These are phyloP conservation scores for Eupeodes latifasciatus DNA, from an alignment of 2,888 invertebrate species.

Conservation along the genomic window DNA sequence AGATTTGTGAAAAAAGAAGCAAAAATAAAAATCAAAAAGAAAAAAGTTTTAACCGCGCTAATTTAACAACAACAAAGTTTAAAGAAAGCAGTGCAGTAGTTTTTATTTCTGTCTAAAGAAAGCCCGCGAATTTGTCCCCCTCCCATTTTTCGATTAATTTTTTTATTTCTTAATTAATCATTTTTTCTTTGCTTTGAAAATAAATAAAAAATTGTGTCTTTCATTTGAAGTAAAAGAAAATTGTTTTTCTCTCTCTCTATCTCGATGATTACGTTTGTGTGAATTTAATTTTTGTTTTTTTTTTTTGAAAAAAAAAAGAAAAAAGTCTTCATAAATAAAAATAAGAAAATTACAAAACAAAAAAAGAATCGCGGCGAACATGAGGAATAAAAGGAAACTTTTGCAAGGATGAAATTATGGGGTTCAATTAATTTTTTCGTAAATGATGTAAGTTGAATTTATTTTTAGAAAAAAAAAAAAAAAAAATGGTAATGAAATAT, in stretches of 20 bases:
- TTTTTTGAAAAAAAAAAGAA: conserved; percentile 18
- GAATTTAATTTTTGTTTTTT: neutral
- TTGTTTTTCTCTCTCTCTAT: conserved; percentile 39
- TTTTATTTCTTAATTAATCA: conserved; percentile 26
- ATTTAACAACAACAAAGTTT: conserved; percentile 72
- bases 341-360: conserved; percentile 30
- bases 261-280: conserved; percentile 53
- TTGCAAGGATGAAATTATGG: conserved; percentile 61
- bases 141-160: conserved; percentile 45
- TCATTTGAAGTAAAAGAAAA: conserved; percentile 25
- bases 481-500: neutral
- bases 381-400: conserved; percentile 75
- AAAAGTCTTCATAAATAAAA: conserved; percentile 10
- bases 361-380: conserved; percentile 46
- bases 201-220: conserved; percentile 16
- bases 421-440: conserved; percentile 50
- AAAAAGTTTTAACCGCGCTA: conserved; percentile 68
- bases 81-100: conserved; percentile 63
- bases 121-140: conserved; percentile 58
- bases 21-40: conserved; percentile 40
- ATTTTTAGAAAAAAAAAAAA: conserved; percentile 17
- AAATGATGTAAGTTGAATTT: conserved; percentile 65
- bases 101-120: conserved; percentile 24
- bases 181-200: conserved; percentile 16
- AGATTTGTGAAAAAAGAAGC: conserved; percentile 60